These are phyloP conservation scores for Lycaon pictus DNA, from an alignment of 2,113 vertebrate genomes.

Conservation along the genomic window DNA sequence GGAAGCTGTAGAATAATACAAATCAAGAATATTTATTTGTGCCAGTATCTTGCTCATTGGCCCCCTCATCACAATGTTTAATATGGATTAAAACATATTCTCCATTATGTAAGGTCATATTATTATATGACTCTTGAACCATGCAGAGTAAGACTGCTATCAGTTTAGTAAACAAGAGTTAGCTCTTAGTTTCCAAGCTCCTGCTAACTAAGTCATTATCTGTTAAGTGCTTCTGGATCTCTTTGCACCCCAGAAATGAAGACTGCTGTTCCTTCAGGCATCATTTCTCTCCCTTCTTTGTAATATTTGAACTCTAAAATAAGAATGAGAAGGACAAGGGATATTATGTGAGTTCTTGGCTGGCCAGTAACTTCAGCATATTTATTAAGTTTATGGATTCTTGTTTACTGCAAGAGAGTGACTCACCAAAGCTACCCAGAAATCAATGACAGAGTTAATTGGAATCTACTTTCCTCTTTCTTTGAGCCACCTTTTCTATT, in stretches of 20 bases:
- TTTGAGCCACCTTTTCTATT: slow-evolving; percentile 47
- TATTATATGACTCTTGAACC: slow-evolving; percentile 16
- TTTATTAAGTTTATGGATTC: slow-evolving; percentile 62
- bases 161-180: slow-evolving; percentile 47
- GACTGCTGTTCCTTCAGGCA: neutral
- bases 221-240: neutral
- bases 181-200: neutral
- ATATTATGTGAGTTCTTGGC: neutral
- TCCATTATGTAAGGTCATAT: neutral
- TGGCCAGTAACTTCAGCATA: slow-evolving; percentile 2
- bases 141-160: neutral
- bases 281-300: slow-evolving; percentile 34
- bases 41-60: slow-evolving; percentile 29
- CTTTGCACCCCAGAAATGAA: neutral
- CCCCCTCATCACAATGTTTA: slow-evolving; percentile 2
- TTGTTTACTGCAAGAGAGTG: slow-evolving; percentile 48
- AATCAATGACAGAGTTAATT: slow-evolving; percentile 65
- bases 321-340: neutral
- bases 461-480: slow-evolving; percentile 47
- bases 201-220: neutral
- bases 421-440: slow-evolving; percentile 43
- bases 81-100: slow-evolving; percentile 29
- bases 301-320: slow-evolving; percentile 39
- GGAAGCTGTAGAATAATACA: neutral
- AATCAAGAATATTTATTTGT: slow-evolving; percentile 18